A percentile compares a stretch with the other conserved stretches of the same genome.
These are phyloP conservation scores for Oncorhynchus masou DNA, from an alignment of 2,113 vertebrate genomes.

Conservation along the genomic window DNA sequence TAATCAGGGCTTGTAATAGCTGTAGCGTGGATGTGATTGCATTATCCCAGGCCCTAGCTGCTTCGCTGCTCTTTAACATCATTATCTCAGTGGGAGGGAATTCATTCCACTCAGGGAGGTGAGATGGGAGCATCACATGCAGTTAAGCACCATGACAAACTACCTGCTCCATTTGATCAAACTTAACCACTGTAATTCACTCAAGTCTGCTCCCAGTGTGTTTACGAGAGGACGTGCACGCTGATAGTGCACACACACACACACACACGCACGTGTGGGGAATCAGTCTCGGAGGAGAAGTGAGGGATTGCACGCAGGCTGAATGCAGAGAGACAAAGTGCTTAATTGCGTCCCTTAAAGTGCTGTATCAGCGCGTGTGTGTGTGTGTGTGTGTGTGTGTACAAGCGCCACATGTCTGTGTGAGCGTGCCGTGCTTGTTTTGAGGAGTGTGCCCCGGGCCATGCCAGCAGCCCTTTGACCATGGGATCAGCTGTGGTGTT, in stretches of 20 bases:
- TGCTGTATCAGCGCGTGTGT: slow-evolving; percentile 42
- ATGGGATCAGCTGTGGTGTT: slow-evolving; percentile 51
- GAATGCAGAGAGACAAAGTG: slow-evolving; percentile 40
- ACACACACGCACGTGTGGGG: neutral
- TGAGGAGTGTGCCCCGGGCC: neutral
- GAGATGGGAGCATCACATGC: slow-evolving; percentile 22
- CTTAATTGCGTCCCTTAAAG: slow-evolving; percentile 20
- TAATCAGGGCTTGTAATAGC: slow-evolving; percentile 41
- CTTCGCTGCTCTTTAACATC: slow-evolving; percentile 49
- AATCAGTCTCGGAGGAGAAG: slow-evolving; percentile 24
- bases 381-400: too few species aligned
- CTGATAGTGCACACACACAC: neutral
- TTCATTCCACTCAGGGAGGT: slow-evolving; percentile 48
- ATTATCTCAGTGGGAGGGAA: slow-evolving; percentile 50
- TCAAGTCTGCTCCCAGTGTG: neutral
- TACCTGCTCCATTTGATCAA: slow-evolving; percentile 29
- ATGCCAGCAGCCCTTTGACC: slow-evolving; percentile 50
- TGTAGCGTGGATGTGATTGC: slow-evolving; percentile 39
- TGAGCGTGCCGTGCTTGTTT: slow-evolving; percentile 19
- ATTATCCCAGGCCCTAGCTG: slow-evolving; percentile 39
- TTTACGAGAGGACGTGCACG: neutral
- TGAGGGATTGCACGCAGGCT: slow-evolving; percentile 16
- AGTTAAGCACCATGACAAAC: slow-evolving; percentile 38
- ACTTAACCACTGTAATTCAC: slow-evolving; percentile 2
- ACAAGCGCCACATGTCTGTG: slow-evolving; percentile 11